Evolutionary conservation across 2,888 invertebrate genomes (phyloP), one percentile per base, ranked within the genome.

Genomic region (Oegoconia quadripuncta): DNA sequence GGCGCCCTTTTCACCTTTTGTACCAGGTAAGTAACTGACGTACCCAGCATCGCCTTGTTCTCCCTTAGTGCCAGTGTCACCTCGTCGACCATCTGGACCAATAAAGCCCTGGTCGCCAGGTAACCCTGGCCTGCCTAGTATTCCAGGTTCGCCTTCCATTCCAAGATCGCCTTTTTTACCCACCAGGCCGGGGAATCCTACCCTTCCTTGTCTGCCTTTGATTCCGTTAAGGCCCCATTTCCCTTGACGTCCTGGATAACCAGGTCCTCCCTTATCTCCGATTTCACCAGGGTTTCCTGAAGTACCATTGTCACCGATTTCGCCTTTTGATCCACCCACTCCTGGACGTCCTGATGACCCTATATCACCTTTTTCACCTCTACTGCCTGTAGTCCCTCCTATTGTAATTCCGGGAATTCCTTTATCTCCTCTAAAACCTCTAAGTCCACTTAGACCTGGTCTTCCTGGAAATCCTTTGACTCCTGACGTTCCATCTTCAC

Each of bases 281-380:
- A 57, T 54, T 16, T 62, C 56, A 18, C 92, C 92, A n/a, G 50
- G 54, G 13, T 55, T 52, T 22, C 91, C 91, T 29, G 60, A 53
- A 0, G 73, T 64, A 30, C 93, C 93, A 13, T 53, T 50, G 14
- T 74, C 76, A 26, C 94, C 94, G n/a, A 56, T 63, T 15, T 75
- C 63, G 28, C 94, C 94, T 43, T 76, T 78, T 17, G 55, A 46
- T 28, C 92, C 93, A 18, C 64, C 37, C 6, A 66, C 41, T 11
- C 92, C 92, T 12, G 59, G 54, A 50, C 65, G 70, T 30, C 89
- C 91, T 39, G 69, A 65, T 44, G 46, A 64, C 39, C 94, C 94
- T 2, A 77, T 63, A 11, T 89, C 78, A 49, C 95, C 95, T 31
- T 75, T 77, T 29, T 88, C 84, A 40, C 95, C 94, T 35, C 84